Base-by-base conservation (phyloP, 1,140 invertebrate species). In the Ceratosolen fusciceps region DNA sequence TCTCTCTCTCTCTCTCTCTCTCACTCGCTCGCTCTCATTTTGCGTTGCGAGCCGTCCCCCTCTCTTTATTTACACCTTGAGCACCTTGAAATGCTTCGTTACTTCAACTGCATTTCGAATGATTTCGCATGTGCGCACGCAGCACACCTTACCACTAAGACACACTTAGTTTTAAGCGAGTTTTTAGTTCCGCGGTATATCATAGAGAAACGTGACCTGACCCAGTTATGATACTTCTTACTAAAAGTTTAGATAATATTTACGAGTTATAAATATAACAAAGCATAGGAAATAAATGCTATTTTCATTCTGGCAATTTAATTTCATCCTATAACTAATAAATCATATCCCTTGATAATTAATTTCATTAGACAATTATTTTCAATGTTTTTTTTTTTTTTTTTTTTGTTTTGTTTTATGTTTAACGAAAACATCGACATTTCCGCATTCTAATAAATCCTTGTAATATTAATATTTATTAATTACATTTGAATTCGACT, bases 41-140 rank as follows among this genome's bases (percentile, higher is more conserved):
- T 60, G 4, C 21, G 1, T 72, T 4, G 9, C n/a, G n/a, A 7
- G 52, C n/a, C 34, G 26, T 8, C 54, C 31, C 24, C 47, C 21
- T 47, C 39, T 68, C n/a, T 26, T 0, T 71, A 3, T 34, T 71
- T 52, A 8, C 26, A 19, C 21, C 37, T 31, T 19, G 24, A 62
- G 26, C n/a, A 12, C 26, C n/a, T n/a, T 7, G 14, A 34, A 39
- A 1, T 19, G 43, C 24, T 21, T 26, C 47, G 24, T 3, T 37
- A 67, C 43, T 76, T 76, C 26, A 52, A 34, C 31, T 76, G 37
- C 29, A 67, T 77, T 29, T 68, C 49, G 65, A 77, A 77, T n/a
- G 65, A 70, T 77, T 77, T 77, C 34, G 31, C 62, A 39, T 39
- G n/a, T 21, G 26, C 26, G 60, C 43, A 49, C 39, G 16, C 54